Conservation (phyloP, 2,113 vertebrate genomes). For the Chionis minor region DNA sequence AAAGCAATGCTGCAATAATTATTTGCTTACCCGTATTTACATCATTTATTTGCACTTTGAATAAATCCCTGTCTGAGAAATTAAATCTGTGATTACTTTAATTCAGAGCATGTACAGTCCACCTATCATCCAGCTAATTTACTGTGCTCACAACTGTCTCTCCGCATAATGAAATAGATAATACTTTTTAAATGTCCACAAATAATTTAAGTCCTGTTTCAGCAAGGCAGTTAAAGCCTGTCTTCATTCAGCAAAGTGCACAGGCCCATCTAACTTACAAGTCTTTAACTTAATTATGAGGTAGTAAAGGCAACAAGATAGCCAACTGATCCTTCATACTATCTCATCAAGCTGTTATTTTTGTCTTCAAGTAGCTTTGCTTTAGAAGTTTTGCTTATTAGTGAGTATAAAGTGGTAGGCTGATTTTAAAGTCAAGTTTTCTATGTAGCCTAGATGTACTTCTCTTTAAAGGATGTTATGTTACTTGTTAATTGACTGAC, state of each 20-base stretch:
- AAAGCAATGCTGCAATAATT: background rate
- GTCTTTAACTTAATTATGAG: background rate
- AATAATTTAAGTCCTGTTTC: constrained; percentile 5
- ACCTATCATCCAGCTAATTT: constrained; percentile 20
- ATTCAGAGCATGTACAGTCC: background rate
- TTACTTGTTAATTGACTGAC: background rate
- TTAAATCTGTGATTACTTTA: background rate
- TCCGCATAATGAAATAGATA: constrained; percentile 19
- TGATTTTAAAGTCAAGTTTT: background rate
- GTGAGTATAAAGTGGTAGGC: background rate
- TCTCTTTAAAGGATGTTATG: background rate
- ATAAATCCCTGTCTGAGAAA: background rate
- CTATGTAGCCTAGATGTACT: background rate
- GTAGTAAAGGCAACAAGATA: background rate
- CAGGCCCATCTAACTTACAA: background rate
- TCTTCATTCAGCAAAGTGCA: background rate
- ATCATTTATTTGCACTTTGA: background rate
- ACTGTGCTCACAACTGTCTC: constrained; percentile 19
- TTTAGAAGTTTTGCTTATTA: background rate
- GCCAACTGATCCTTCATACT: background rate
- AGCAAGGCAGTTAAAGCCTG: background rate
- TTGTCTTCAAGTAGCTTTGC: background rate
- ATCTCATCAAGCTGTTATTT: background rate
- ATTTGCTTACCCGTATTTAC: background rate
- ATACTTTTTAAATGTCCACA: background rate